phyloP scores from a whole-genome alignment of 2,113 vertebrate species.

The Caranx melampygus region DNA sequence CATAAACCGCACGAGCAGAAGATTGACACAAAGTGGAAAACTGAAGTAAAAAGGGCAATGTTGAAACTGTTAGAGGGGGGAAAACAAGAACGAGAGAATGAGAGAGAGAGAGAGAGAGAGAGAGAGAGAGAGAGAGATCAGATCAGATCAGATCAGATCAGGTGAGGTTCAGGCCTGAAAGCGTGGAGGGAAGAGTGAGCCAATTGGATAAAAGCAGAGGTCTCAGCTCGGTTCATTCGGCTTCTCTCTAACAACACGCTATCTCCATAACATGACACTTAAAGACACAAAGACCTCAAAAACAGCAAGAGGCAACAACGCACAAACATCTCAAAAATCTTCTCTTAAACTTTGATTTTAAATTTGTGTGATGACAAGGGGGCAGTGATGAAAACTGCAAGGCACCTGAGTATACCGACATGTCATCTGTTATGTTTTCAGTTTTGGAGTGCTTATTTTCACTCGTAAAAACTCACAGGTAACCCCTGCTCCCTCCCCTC shows the following conservation, averaged over 20 bases:
- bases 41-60: conserved; percentile 44
- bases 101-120: neutral
- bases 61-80: conserved; percentile 24
- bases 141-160: conserved; percentile 50
- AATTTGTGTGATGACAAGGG: neutral
- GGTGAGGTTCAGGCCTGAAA: conserved; percentile 68
- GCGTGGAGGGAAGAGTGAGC: conserved; percentile 44
- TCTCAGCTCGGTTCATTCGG: conserved; percentile 31
- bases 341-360: neutral
- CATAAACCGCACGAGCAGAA: conserved; percentile 28
- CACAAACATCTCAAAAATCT: neutral
- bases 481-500: too few relatives aligned
- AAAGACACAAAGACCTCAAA: conserved; percentile 27
- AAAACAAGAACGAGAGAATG: neutral
- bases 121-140: conserved; percentile 13
- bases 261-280: conserved; percentile 31
- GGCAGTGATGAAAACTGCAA: neutral
- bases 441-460: too few relatives aligned
- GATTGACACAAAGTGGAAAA: conserved; percentile 58
- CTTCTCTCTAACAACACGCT: conserved; percentile 18
- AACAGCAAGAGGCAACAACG: neutral
- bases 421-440: neutral
- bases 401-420: neutral
- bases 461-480: too few relatives aligned
- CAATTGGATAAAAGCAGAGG: conserved; percentile 66